phyloP scores from a whole-genome alignment of 2,888 invertebrate genomes.

The Apodemia duryi region DNA sequence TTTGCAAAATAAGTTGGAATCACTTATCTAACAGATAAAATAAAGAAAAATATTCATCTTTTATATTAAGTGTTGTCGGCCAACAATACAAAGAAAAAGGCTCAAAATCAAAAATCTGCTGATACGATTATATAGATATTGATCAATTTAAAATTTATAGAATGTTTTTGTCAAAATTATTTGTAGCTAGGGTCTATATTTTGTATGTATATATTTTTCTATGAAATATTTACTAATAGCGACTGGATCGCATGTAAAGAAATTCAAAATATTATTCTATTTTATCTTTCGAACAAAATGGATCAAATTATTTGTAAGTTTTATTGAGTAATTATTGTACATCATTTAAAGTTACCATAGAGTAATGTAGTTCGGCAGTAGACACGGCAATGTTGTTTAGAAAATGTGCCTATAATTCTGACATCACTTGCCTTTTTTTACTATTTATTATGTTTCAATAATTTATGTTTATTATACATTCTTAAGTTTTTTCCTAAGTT shows the following conservation, averaged over 20 bases:
- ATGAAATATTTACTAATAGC: constrained; percentile 45
- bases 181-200: constrained; percentile 10
- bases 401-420: constrained; percentile 33
- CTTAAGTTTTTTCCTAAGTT: constrained; percentile 52
- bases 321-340: constrained; percentile 68
- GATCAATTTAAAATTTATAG: neutral
- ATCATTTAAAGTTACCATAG: constrained; percentile 72
- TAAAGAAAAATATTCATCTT: too few species aligned
- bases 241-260: constrained; percentile 62
- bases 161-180: neutral
- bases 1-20: too few species aligned
- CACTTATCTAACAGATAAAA: too few species aligned
- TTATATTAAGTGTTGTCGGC: too few species aligned
- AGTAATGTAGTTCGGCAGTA: constrained; percentile 40
- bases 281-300: constrained; percentile 1
- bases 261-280: neutral
- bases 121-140: neutral
- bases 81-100: too few species aligned
- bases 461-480: constrained; percentile 54
- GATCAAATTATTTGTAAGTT: constrained; percentile 52
- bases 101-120: too few species aligned
- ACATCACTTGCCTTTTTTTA: constrained; percentile 60
- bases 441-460: constrained; percentile 65
- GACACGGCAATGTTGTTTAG: constrained; percentile 32
- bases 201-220: constrained; percentile 12